Base-by-base conservation (phyloP, 2,113 vertebrate species). In the Silurus meridionalis region DNA sequence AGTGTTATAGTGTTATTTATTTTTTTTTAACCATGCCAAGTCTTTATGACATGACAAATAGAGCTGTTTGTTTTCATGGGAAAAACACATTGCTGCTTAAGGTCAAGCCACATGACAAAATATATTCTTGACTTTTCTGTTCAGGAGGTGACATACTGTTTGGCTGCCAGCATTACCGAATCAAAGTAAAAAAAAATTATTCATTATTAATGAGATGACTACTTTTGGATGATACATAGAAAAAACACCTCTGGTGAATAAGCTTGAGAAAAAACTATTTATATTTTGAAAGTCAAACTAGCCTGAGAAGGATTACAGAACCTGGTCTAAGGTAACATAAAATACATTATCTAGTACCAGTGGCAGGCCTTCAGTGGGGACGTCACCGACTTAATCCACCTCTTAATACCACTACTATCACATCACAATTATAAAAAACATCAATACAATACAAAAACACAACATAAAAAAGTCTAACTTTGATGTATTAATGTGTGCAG, bases 141-240 rank as follows among this genome's bases (percentile, higher is more conserved):
- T 90, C 9, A 88, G 37, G 25, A 52, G 17, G 28, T 53, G 67
- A 52, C 80, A 86, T 89, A 82, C 58, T 91, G 78, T 89, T 91
- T 84, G 78, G 87, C 71, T 84, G 57, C 83, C 50, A 84, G 28
- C 87, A 77, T 61, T 10, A 48, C 88, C 74, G 89, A 89, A 93
- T 89, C 91, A 85, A 88, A 83, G 78, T 84, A 48, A 89, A 89
- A 87, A 89, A 87, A 80, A 88, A 60, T 87, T 23, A 91, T 91
- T 86, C 89, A 91, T 90, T 86, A 89, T 89, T 77, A 82, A 92
- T 61, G 67, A 83, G 28, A 60, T 61, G 83, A 83, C 63, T 60
- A 87, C 75, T 89, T 80, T 75, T 53, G 80, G 82, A 66, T 61
- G 83, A 23, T 67, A 80, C 77, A 83, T 60, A 80, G 37, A 23